A percentile compares a stretch with the other conserved stretches of the same genome.
phyloP scores from a whole-genome alignment of 2,797 vertebrate species.

The Heteromormyrus szaboi region DNA sequence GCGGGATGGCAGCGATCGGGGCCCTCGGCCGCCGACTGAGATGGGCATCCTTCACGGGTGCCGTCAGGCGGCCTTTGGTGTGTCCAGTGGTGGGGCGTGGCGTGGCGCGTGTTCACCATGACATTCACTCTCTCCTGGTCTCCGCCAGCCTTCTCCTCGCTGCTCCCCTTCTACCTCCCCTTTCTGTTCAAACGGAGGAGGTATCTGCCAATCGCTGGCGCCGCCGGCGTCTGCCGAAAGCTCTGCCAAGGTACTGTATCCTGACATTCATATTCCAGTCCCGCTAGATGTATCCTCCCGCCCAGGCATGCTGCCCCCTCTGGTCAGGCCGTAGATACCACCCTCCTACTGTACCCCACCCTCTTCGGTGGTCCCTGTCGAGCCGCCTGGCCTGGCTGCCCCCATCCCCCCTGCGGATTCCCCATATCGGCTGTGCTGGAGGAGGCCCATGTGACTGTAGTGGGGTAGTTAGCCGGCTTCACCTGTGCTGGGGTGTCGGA shows the following conservation, averaged over 20 bases:
- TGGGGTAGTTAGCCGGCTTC: not conserved
- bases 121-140: conserved; percentile 80
- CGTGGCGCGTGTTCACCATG: conserved; percentile 32
- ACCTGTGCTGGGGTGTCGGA: not conserved
- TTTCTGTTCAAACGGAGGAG: conserved; percentile 99
- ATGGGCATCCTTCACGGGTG: not conserved
- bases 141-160: conserved; percentile 94
- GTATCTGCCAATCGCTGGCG: conserved; percentile 90
- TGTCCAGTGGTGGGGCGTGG: not conserved
- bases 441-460: not conserved
- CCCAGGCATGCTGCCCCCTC: not conserved
- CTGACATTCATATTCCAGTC: conserved; percentile 38
- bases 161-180: conserved; percentile 96
- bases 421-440: not conserved
- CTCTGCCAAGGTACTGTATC: conserved; percentile 95
- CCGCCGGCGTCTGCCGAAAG: conserved; percentile 93
- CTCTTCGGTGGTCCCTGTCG: conserved; percentile 12
- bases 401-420: not conserved
- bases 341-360: conserved; percentile 20
- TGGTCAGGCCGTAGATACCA: not conserved
- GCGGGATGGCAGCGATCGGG: not conserved
- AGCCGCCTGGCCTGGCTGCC: not conserved
- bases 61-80: not conserved
- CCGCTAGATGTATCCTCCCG: conserved; percentile 42
- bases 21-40: not conserved